Conservation (phyloP, 2,888 invertebrate genomes). For the Athalia cordata region DNA sequence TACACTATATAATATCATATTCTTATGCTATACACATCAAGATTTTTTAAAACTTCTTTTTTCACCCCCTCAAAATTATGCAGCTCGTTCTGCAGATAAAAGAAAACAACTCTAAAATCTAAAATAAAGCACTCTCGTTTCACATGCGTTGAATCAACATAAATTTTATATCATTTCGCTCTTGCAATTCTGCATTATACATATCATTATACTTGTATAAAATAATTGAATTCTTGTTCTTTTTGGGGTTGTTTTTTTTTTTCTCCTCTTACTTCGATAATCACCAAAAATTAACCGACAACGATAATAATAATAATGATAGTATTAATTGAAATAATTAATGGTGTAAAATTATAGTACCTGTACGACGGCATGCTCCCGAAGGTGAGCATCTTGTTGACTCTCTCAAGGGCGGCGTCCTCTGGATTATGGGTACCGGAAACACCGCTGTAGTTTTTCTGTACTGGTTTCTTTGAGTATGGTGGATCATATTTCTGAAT, state of each 20-base stretch:
- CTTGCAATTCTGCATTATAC: too few species aligned
- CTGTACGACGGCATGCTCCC: conserved; percentile 85
- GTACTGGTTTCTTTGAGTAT: conserved; percentile 88
- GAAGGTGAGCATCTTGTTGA: conserved; percentile 88
- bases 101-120: too few species aligned
- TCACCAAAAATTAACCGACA: neutral
- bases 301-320: neutral
- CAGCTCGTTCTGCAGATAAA: too few species aligned
- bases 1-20: too few species aligned
- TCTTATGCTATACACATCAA: too few species aligned
- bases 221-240: neutral
- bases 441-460: conserved; percentile 82
- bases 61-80: too few species aligned
- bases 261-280: neutral
- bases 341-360: conserved; percentile 73
- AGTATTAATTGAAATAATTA: neutral
- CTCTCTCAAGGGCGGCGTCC: conserved; percentile 86
- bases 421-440: conserved; percentile 86
- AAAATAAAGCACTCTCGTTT: too few species aligned
- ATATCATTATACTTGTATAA: neutral
- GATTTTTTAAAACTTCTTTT: too few species aligned
- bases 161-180: too few species aligned
- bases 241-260: neutral
- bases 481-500: conserved; percentile 92
- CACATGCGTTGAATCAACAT: too few species aligned